Conservation (phyloP, 2,113 vertebrate species). For the Lipophrys pholis region DNA sequence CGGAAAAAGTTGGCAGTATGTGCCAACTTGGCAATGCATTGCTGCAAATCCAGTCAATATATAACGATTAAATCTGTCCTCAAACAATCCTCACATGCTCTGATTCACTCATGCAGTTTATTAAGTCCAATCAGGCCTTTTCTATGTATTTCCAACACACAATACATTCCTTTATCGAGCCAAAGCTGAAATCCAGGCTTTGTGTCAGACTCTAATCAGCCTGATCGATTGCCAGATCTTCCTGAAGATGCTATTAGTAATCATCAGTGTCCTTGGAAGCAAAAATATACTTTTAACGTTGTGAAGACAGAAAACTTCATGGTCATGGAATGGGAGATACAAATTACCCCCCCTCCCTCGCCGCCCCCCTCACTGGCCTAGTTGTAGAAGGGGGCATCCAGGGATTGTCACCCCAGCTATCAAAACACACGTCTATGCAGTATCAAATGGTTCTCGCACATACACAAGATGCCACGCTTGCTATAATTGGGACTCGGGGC, state of each 20-base stretch:
- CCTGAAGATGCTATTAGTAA: not conserved
- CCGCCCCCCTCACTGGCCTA: not conserved
- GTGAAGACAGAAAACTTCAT: not conserved
- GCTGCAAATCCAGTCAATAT: too few relatives aligned
- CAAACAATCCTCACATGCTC: not conserved
- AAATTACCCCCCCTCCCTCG: not conserved
- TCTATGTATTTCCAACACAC: too few relatives aligned
- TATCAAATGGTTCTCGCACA: constrained; percentile 31
- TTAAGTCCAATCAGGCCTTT: too few relatives aligned
- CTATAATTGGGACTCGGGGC: constrained; percentile 24
- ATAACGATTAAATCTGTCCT: too few relatives aligned
- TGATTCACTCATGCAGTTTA: not conserved
- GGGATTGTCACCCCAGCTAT: constrained; percentile 37
- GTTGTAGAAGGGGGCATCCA: not conserved
- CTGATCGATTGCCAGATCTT: not conserved
- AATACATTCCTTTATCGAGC: not conserved
- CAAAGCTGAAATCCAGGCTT: not conserved
- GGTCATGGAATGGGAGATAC: not conserved
- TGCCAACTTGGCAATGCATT: not conserved
- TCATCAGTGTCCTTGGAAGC: not conserved
- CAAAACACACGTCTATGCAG: constrained; percentile 8
- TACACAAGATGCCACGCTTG: constrained; percentile 22
- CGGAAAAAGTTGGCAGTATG: not conserved
- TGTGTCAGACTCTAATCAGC: not conserved
- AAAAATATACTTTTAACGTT: not conserved